Percentiles rank a stretch among this genome's conserved stretches.
Evolutionary conservation across 2,797 vertebrate genomes (phyloP).

Genomic region (Centroberyx gerrardi): DNA sequence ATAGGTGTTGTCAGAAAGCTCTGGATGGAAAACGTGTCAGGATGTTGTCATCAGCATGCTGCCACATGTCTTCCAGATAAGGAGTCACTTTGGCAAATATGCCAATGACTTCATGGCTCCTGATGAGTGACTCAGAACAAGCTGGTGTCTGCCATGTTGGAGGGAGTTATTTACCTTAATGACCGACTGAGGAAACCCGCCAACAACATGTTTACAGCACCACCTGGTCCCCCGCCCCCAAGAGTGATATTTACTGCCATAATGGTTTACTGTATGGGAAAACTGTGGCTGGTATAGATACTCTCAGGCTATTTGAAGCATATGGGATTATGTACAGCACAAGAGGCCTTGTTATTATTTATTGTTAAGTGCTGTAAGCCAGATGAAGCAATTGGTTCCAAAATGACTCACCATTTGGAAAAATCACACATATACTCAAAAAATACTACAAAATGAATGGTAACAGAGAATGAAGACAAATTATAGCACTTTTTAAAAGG

Average conservation of each 20-base stretch:
- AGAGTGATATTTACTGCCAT: neutral
- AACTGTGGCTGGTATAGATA: neutral
- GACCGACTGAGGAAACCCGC: conserved; percentile 31
- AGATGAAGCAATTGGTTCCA: neutral
- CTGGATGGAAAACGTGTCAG: conserved; percentile 24
- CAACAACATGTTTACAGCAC: conserved; percentile 38
- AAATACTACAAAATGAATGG: neutral
- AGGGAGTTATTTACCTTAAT: conserved; percentile 46
- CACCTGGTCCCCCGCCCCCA: neutral
- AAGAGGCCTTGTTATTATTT: neutral
- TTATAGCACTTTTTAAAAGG: no score
- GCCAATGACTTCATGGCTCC: conserved; percentile 62
- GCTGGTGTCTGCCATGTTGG: conserved; percentile 31
- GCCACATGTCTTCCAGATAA: conserved; percentile 49
- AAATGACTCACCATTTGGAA: neutral
- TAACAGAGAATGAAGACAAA: no score
- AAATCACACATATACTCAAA: neutral
- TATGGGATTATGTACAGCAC: neutral
- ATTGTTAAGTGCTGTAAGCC: neutral
- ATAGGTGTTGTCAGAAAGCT: conserved; percentile 28
- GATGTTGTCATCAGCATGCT: conserved; percentile 48
- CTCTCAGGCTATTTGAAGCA: no score
- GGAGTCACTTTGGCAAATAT: conserved; percentile 37
- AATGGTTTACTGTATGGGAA: neutral
- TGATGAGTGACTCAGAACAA: conserved; percentile 46